These are phyloP conservation scores for Eilema griseolum DNA, from an alignment of 2,888 invertebrate species.

Conservation along the genomic window DNA sequence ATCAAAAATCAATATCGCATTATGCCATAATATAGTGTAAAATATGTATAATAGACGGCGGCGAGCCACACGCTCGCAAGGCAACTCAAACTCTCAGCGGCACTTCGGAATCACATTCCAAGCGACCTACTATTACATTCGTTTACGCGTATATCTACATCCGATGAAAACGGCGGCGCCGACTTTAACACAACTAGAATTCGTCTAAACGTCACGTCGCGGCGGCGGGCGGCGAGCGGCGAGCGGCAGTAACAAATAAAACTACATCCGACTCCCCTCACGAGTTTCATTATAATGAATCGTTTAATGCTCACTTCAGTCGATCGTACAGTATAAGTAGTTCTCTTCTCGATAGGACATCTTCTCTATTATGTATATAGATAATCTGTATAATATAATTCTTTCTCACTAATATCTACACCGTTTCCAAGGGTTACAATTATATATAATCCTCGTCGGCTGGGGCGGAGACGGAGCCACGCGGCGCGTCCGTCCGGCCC, in stretches of 20 bases:
- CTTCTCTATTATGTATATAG: conserved; percentile 85
- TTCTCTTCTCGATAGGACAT: conserved; percentile 83
- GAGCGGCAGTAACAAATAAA: conserved; percentile 72
- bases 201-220: conserved; percentile 66
- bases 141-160: conserved; percentile 64
- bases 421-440: conserved; percentile 83
- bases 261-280: conserved; percentile 76
- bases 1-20: conserved; percentile 78
- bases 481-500: conserved; percentile 58
- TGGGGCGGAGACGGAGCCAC: conserved; percentile 52
- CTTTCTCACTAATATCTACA: conserved; percentile 87
- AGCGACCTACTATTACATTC: conserved; percentile 69
- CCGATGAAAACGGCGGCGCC: conserved; percentile 60
- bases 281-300: conserved; percentile 77
- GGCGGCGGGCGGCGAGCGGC: conserved; percentile 57
- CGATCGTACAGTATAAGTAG: conserved; percentile 81
- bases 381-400: conserved; percentile 86
- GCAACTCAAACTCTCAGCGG: conserved; percentile 74
- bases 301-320: conserved; percentile 81
- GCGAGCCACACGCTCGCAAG: conserved; percentile 63
- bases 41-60: conserved; percentile 74
- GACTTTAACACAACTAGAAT: conserved; percentile 66
- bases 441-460: conserved; percentile 76
- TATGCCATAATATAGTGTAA: conserved; percentile 87
- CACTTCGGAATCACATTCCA: conserved; percentile 82